phyloP scores from a whole-genome alignment of 1,140 invertebrate species.

The Micrasema minimum region DNA sequence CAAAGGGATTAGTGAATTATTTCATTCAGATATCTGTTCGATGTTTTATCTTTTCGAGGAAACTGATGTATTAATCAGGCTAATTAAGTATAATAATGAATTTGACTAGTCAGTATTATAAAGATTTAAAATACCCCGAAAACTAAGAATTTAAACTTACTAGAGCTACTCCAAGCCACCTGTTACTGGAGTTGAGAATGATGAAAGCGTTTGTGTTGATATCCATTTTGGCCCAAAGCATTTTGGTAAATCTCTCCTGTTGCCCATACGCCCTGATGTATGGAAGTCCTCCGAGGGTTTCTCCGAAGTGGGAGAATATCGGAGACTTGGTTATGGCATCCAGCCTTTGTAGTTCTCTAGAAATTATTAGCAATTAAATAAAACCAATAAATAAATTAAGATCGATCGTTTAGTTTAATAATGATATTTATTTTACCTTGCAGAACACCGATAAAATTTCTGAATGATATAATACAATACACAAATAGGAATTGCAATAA shows the following conservation, averaged over 20 bases:
- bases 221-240: constrained; percentile 76
- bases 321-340: constrained; percentile 78
- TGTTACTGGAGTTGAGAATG: constrained; percentile 80
- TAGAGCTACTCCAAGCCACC: constrained; percentile 84
- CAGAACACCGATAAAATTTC: constrained; percentile 76
- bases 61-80: no score
- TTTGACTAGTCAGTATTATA: no score
- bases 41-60: no score
- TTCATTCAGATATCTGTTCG: no score
- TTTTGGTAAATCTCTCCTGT: constrained; percentile 72
- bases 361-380: constrained; percentile 27
- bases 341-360: constrained; percentile 76
- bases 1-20: no score
- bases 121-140: no score
- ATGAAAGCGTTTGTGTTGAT: constrained; percentile 80
- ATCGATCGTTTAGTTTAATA: no score
- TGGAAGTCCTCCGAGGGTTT: constrained; percentile 75
- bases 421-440: constrained; percentile 67
- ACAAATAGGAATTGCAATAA: constrained; percentile 74
- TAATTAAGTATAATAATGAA: no score
- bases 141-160: constrained; percentile 71
- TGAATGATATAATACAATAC: constrained; percentile 75
- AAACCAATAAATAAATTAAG: no score
- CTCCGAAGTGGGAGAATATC: constrained; percentile 77
- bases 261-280: constrained; percentile 78